Evolutionary conservation across 2,113 vertebrate species (phyloP), one percentile per base, ranked within the genome.

Genomic region (Anarrhichthys ocellatus): DNA sequence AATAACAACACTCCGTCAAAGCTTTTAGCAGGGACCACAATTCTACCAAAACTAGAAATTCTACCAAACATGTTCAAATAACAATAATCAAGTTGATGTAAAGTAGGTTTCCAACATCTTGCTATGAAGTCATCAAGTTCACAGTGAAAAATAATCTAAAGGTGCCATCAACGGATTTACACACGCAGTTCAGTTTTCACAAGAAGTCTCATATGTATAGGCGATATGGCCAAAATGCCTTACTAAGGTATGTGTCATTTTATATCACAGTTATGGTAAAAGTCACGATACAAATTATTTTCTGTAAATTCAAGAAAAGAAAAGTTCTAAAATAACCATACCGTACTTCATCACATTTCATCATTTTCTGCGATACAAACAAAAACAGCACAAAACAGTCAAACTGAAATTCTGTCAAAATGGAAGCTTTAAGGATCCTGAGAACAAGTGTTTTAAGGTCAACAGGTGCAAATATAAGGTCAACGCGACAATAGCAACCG

Each of bases 121-220:
- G 1, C 13, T 22, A 44, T 42, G 11, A 13, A 34, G 20, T 42
- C 15, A 22, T 20, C 20, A 6, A 14, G 3, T 27, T 46, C 10
- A 11, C 36, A 20, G 54, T 1, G 17, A 72, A 27, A 34, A 18
- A 56, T 9, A 38, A 38, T 38, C 36, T 34, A 50, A 32, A 67
- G 18, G 24, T 18, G 4, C 15, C 29, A 8, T 67, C n/a, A 32
- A 36, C 8, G 22, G 59, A 10, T 52, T 34, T 27, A 68, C 24
- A 72, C 50, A 71, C 24, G 11, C 32, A 69, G 46, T 48, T 50
- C 32, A 68, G 46, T 48, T 50, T 50, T 50, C 48, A 50, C 18
- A 50, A 20, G 48, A 20, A 9, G 48, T 52, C 8, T 52, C 50
- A 22, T 9, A 22, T 2, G 50, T 8, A 7, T 8, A 7, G 50